Percentiles rank a stretch among this genome's conserved stretches.
phyloP scores from a whole-genome alignment of 1,140 invertebrate species.

The Drosophila kohkoa region DNA sequence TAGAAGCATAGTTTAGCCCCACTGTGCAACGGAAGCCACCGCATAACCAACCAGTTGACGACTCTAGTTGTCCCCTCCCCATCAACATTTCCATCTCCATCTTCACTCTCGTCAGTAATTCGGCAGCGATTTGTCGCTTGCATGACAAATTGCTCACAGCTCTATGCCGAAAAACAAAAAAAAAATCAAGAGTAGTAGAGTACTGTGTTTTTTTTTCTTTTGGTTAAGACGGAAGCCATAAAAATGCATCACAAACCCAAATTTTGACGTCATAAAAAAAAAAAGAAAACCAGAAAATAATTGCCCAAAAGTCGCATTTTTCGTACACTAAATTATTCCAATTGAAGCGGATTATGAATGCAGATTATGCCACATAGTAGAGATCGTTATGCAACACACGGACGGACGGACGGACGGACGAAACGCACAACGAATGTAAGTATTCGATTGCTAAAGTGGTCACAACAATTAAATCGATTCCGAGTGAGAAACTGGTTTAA shows the following conservation, averaged over 20 bases:
- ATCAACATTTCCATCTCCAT: not conserved
- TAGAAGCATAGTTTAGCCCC: constrained; percentile 36
- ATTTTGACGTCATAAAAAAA: constrained; percentile 7
- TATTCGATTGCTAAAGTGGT: not conserved
- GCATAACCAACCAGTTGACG: constrained; percentile 50
- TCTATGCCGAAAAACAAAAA: constrained; percentile 14
- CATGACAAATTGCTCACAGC: constrained; percentile 48
- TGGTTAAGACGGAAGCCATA: constrained; percentile 38
- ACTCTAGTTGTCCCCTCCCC: not conserved
- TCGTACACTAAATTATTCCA: constrained; percentile 20
- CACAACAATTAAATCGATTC: not conserved
- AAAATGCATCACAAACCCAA: constrained; percentile 34
- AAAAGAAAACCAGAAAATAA: constrained; percentile 28
- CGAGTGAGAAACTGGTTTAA: too few species aligned
- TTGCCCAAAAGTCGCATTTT: constrained; percentile 15
- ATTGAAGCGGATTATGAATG: constrained; percentile 17
- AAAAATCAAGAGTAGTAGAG: too few species aligned
- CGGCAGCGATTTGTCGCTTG: constrained; percentile 33
- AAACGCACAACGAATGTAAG: not conserved
- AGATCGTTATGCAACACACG: not conserved
- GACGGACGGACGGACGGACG: not conserved
- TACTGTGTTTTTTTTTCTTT: constrained; percentile 3
- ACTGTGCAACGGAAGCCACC: constrained; percentile 48
- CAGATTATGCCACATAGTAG: not conserved
- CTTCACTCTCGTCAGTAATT: not conserved